Evolutionary conservation across 2,888 invertebrate genomes (phyloP), one percentile per base, ranked within the genome.

Genomic region (Orthosia gracilis): DNA sequence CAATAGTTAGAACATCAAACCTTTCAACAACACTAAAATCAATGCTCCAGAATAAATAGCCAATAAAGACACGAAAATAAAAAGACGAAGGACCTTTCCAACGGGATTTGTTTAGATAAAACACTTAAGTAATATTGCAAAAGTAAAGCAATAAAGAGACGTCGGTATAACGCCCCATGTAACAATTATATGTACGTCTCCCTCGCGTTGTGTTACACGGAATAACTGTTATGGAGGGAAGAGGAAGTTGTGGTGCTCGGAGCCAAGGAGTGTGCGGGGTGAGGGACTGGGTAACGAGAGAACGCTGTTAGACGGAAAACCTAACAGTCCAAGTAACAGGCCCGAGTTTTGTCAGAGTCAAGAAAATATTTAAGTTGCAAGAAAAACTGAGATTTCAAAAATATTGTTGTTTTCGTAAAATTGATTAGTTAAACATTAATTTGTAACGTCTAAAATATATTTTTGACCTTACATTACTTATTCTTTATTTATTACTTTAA

Each of bases 131-230:
- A 80, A 88, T 86, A 88, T 87, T 88, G 86, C 88, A 74, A 86
- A 92, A 91, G 90, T 91, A 90, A 88, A 85, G 86, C 85, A 86
- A 90, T 88, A 90, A 88, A 85, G 84, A 78, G 81, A 73, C 82
- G 83, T 78, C 23, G 47, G 40, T 73, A 83, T 85, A 87, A 87
- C 88, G 88, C 85, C 83, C 87, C 86, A 88, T 91, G 89, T 89
- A 92, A 89, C 92, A 92, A 92, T 91, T 92, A 91, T 92, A 91
- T 88, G 84, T 80, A 89, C 82, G 83, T 72, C 83, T 84, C 89
- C 88, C 88, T 75, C 63, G 85, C 62, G 75, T 78, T 80, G 85
- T 78, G 64, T 76, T 62, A 71, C 73, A 65, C 54, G 47, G 68
- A 71, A 74, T 82, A 81, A 82, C 85, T 64, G 88, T 87, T 82